These are phyloP conservation scores for Coracias cyanogaster DNA, from an alignment of 2,797 vertebrate species.

Conservation along the genomic window DNA sequence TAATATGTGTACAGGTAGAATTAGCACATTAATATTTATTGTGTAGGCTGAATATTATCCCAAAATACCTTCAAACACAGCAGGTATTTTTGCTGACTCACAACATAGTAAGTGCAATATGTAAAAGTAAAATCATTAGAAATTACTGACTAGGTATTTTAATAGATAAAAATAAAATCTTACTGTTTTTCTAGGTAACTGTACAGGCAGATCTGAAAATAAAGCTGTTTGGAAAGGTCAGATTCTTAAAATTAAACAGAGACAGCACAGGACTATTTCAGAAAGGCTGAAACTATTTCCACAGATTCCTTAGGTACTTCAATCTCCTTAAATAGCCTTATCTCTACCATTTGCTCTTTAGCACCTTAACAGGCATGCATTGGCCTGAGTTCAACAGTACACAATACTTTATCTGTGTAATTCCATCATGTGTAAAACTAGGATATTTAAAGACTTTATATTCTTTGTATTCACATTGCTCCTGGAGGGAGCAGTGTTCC, in stretches of 20 bases:
- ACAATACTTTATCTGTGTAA: neutral
- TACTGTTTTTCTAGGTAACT: neutral
- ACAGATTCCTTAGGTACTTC: neutral
- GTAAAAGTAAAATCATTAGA: neutral
- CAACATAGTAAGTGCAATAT: neutral
- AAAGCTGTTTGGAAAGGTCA: neutral
- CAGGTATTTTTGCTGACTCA: rapidly evolving
- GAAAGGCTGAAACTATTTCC: neutral
- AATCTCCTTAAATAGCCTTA: neutral
- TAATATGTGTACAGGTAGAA: neutral
- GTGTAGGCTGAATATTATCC: neutral
- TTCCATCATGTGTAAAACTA: neutral
- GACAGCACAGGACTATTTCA: neutral
- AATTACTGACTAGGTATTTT: neutral
- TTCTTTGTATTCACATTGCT: neutral
- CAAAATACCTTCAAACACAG: neutral
- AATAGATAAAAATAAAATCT: neutral
- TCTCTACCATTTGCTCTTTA: neutral
- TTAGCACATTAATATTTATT: neutral
- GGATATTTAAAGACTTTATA: neutral
- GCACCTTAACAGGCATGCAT: neutral
- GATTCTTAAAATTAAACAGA: neutral
- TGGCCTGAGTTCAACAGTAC: neutral
- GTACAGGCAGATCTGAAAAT: neutral
- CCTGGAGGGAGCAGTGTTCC: neutral